phyloP scores from a whole-genome alignment of 2,888 invertebrate species.

The Amiota mariae region DNA sequence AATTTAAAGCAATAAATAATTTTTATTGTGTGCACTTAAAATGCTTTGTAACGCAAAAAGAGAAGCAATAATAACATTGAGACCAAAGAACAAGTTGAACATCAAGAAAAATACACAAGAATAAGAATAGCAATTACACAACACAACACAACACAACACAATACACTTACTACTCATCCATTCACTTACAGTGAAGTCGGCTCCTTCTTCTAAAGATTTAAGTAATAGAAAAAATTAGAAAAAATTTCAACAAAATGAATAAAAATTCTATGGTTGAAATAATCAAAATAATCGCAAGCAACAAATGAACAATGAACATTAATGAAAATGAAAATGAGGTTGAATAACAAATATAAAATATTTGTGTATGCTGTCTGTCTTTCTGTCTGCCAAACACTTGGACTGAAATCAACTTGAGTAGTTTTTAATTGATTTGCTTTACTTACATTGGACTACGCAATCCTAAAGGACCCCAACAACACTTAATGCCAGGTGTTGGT shows the following conservation, averaged over 20 bases:
- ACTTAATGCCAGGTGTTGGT: not conserved
- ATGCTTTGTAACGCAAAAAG: conserved; percentile 54
- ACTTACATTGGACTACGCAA: no score
- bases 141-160: no score
- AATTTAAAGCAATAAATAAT: conserved; percentile 58
- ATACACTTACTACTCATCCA: no score
- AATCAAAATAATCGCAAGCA: conserved; percentile 10
- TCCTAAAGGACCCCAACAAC: no score
- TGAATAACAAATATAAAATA: no score
- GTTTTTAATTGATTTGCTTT: conserved; percentile 32
- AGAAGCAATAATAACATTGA: conserved; percentile 26
- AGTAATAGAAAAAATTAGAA: conserved; percentile 17
- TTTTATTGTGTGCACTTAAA: conserved; percentile 64
- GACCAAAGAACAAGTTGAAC: conserved; percentile 24
- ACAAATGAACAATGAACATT: conserved; percentile 6
- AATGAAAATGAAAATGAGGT: no score
- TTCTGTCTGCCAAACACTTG: not conserved
- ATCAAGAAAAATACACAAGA: not conserved
- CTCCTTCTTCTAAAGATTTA: not conserved
- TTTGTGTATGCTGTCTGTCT: no score
- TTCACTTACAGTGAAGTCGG: not conserved
- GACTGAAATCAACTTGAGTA: conserved; percentile 17
- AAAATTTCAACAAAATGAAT: not conserved
- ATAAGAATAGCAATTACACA: not conserved
- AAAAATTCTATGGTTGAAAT: not conserved